Evolutionary conservation across 2,888 invertebrate genomes (phyloP), one percentile per base, ranked within the genome.

Genomic region (Callyntrura sp.): DNA sequence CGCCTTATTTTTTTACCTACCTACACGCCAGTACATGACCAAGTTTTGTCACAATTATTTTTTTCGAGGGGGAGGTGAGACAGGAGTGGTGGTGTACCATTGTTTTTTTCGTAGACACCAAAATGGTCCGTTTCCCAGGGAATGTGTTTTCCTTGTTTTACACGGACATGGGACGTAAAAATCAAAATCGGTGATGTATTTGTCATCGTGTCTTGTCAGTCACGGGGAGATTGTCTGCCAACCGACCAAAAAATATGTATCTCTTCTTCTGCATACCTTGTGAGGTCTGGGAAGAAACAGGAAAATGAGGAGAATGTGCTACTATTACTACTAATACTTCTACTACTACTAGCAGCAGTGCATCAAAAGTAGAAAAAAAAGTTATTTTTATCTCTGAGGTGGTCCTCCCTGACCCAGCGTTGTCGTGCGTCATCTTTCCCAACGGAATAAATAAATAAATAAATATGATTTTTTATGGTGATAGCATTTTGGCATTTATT

Each of bases 331-430:
- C 35, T 6, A 6, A 2, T 6, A 6, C 35, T 35, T 2, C 35
- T 35, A 35, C 6, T 35, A 35, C 35, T n/a, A n/a, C n/a, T n/a
- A 9, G 62, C 2, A 25, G 3, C 4, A 9, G 8, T 4, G 23
- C 20, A 9, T 2, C 3, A 14, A 65, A 4, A 65, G 11, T 0
- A 62, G 6, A 17, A 43, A 48, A 43, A 28, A 48, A 83, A 43
- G 68, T 62, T 68, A 48, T 83, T 83, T 60, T 83, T 68, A n/a
- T 68, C 83, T 48, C 83, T 48, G 57, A 62, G 83, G 83, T 83
- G 83, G 83, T 83, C 83, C 17, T 68, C 17, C 20, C 17, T 82
- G 48, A 4, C 20, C 6, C 4, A 55, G 57, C 25, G 62, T 23
- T 25, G 11, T 65, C 12, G 2, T 51, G 51, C n/a, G 17, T 20